Evolutionary conservation across 2,888 invertebrate species (phyloP), one percentile per base, ranked within the genome.

Genomic region (Therioaphis trifolii): DNA sequence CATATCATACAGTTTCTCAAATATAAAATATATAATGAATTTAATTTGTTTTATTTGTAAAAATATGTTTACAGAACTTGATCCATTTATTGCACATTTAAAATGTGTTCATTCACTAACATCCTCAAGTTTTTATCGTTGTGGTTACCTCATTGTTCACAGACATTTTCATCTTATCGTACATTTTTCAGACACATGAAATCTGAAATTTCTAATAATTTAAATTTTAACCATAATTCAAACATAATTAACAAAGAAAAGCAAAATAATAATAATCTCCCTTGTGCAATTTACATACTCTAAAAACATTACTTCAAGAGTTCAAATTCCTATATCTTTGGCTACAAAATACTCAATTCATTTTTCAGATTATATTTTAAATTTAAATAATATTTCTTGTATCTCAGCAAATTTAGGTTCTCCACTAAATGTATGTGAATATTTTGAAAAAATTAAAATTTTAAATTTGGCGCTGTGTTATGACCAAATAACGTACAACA

Each of bases 61-160:
- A 68, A 12, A 21, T 14, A 21, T 0, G 43, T 24, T 43, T 43
- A 43, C 21, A 21, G 40, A 40, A 0, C 7, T 68, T 40, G 21
- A 68, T 43, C 12, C 40, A 40, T 43, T 68, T 12, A 27, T 68
- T 40, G 14, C 14, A 14, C 43, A 68, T 68, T 68, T 68, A 43
- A 68, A 68, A 21, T 68, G 35, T 66, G 40, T 66, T 66, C 66
- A 66, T 66, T 66, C 35, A 66, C 21, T 66, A 66, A 66, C 66
- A 66, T 66, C 29, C n/a, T 66, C 35, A 40, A 35, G 66, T 40
- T 35, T 66, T 40, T 66, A 40, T 14, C 40, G 11, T 11, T 40
- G 40, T 66, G 40, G 40, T 66, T 66, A 40, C n/a, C n/a, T 1
- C n/a, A 66, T 66, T 66, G 66, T 66, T 66, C 66, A 40, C 66